Conservation (phyloP, 2,797 vertebrate species). For the Crenichthys baileyi region DNA sequence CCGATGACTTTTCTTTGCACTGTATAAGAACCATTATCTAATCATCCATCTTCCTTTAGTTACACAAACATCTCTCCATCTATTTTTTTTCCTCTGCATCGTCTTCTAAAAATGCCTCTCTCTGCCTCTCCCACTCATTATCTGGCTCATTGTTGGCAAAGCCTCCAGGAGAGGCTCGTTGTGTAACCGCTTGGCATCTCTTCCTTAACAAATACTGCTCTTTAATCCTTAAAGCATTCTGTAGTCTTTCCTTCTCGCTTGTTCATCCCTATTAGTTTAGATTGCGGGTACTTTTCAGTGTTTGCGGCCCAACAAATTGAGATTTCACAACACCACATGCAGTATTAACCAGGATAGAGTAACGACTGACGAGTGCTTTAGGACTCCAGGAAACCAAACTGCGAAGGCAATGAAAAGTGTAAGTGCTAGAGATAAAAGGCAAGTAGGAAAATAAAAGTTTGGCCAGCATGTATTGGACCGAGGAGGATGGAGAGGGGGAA, state of each 20-base stretch:
- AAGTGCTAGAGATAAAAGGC: slow-evolving; percentile 41
- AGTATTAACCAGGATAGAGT: slow-evolving; percentile 38
- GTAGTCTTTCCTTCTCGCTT: slow-evolving; percentile 25
- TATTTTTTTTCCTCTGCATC: slow-evolving; percentile 36
- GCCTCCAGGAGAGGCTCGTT: slow-evolving; percentile 60
- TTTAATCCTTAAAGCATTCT: slow-evolving; percentile 33
- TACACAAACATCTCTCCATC: slow-evolving; percentile 61
- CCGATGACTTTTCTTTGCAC: slow-evolving; percentile 25
- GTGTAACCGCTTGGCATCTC: slow-evolving; percentile 62
- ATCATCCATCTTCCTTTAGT: slow-evolving; percentile 52
- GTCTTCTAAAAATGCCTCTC: slow-evolving; percentile 55
- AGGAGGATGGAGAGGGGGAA: slow-evolving; percentile 10
- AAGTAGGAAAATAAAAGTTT: slow-evolving; percentile 53
- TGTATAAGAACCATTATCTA: slow-evolving; percentile 27
- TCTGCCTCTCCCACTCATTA: slow-evolving; percentile 70
- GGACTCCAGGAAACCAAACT: slow-evolving; percentile 28
- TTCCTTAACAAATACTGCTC: slow-evolving; percentile 57
- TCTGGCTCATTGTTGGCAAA: slow-evolving; percentile 42
- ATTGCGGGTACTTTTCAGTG: slow-evolving; percentile 46
- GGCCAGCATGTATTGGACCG: not conserved
- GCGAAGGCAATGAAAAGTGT: slow-evolving; percentile 34
- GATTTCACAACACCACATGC: slow-evolving; percentile 41
- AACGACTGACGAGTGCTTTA: slow-evolving; percentile 36
- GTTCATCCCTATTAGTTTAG: slow-evolving; percentile 49
- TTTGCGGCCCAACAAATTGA: slow-evolving; percentile 49